These are phyloP conservation scores for Phortica okadai DNA, from an alignment of 2,888 invertebrate species.

Conservation along the genomic window DNA sequence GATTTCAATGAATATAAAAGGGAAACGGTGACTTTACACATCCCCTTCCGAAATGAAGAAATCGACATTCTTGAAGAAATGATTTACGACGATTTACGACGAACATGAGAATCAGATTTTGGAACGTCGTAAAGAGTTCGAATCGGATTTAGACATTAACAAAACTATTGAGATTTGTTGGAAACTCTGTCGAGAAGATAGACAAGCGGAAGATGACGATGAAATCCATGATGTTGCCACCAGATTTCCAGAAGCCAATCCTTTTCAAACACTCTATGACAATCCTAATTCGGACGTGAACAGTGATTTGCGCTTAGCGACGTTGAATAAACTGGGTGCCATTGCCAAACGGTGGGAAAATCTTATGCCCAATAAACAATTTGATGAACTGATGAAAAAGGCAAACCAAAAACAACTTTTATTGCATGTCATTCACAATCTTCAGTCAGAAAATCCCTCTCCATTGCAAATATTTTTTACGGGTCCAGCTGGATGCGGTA, in stretches of 20 bases:
- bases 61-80: slow-evolving; percentile 44
- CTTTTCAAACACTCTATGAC: slow-evolving; percentile 50
- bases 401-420: too few relatives aligned
- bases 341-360: slow-evolving; percentile 59
- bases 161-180: slow-evolving; percentile 60
- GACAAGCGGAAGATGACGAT: slow-evolving; percentile 21
- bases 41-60: slow-evolving; percentile 35
- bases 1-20: not conserved
- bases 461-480: slow-evolving; percentile 60
- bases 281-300: too few relatives aligned
- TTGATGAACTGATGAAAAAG: slow-evolving; percentile 48
- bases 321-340: slow-evolving; percentile 52
- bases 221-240: slow-evolving; percentile 43
- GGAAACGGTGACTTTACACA: not conserved
- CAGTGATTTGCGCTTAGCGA: too few relatives aligned
- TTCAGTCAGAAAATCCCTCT: slow-evolving; percentile 35
- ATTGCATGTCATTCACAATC: slow-evolving; percentile 49
- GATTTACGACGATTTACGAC: slow-evolving; percentile 40
- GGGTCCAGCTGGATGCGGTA: too few relatives aligned
- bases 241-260: slow-evolving; percentile 47
- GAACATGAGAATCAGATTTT: slow-evolving; percentile 36
- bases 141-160: slow-evolving; percentile 59
- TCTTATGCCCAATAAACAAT: slow-evolving; percentile 49
- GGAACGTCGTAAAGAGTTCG: slow-evolving; percentile 46
- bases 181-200: slow-evolving; percentile 50